Evolutionary conservation across 2,888 invertebrate genomes (phyloP).

Genomic region (Ophioninae sp.): DNA sequence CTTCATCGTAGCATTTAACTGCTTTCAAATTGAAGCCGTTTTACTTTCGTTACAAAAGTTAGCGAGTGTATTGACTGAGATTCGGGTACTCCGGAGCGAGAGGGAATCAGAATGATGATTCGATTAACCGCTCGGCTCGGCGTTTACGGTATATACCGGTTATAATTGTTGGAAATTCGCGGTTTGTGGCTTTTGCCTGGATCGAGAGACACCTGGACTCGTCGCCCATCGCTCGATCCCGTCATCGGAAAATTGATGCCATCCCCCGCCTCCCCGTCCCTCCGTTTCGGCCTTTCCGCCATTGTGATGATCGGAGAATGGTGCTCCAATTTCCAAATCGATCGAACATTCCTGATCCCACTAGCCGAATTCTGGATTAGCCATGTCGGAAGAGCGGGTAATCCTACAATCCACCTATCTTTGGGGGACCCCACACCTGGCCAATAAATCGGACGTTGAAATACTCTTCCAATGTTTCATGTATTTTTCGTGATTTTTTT

Average conservation of each 20-base stretch:
- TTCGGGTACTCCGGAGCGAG: conserved; percentile 6
- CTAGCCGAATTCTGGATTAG: neutral
- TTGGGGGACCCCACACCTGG: too few relatives aligned
- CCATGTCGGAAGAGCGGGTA: too few relatives aligned
- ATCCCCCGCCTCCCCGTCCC: neutral
- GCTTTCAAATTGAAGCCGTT: conserved; percentile 1
- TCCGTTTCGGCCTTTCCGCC: neutral
- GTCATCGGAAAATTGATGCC: conserved; percentile 15
- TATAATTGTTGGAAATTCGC: conserved; percentile 67
- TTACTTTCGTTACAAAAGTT: conserved; percentile 50
- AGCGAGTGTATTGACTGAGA: conserved; percentile 41
- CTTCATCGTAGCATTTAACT: too few relatives aligned
- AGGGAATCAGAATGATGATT: conserved; percentile 57
- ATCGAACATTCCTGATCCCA: conserved; percentile 2
- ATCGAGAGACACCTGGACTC: conserved; percentile 28
- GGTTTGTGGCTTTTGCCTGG: conserved; percentile 47
- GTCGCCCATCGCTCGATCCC: neutral
- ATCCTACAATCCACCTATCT: too few relatives aligned
- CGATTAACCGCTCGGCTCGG: conserved; percentile 64
- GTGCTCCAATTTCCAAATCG: conserved; percentile 14
- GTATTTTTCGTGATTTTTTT: too few relatives aligned
- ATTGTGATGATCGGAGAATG: neutral
- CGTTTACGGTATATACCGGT: conserved; percentile 58
- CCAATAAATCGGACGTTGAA: too few relatives aligned
- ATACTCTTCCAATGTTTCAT: too few relatives aligned